Evolutionary conservation across 2,113 vertebrate species (phyloP).

Genomic region (Otis tarda): DNA sequence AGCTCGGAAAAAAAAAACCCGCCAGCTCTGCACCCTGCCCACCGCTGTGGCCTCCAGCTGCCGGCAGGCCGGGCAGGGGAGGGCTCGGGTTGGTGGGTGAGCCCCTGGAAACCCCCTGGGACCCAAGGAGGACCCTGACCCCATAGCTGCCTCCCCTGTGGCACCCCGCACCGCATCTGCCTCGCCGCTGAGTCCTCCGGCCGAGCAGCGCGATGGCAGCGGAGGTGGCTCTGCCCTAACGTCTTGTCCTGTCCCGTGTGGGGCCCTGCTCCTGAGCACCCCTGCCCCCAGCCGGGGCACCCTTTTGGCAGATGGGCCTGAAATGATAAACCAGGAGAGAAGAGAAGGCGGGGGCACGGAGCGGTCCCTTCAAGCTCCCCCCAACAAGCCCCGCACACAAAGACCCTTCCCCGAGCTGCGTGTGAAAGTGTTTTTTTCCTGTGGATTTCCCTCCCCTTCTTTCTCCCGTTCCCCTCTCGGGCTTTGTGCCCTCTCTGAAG

Average conservation of each 20-base stretch:
- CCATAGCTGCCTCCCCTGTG: rapidly evolving
- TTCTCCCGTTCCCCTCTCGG: conserved; percentile 31
- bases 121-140: background rate
- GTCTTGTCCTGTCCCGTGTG: background rate
- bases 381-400: conserved; percentile 11
- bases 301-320: conserved; percentile 37
- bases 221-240: background rate
- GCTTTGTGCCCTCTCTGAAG: conserved; percentile 67
- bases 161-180: rapidly evolving
- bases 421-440: conserved; percentile 68
- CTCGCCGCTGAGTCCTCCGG: rapidly evolving
- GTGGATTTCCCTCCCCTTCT: conserved; percentile 40
- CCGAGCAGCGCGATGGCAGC: background rate
- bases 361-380: background rate
- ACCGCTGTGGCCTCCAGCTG: background rate
- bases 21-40: background rate
- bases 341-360: background rate
- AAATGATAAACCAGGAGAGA: conserved; percentile 1
- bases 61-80: background rate
- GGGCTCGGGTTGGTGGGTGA: background rate
- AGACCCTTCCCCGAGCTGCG: conserved; percentile 43
- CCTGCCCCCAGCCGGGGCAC: background rate
- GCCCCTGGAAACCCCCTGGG: background rate
- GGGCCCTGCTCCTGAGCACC: background rate
- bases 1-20: background rate